Evolutionary conservation across 2,888 invertebrate species (phyloP).

Genomic region (Acrobasis repandana): DNA sequence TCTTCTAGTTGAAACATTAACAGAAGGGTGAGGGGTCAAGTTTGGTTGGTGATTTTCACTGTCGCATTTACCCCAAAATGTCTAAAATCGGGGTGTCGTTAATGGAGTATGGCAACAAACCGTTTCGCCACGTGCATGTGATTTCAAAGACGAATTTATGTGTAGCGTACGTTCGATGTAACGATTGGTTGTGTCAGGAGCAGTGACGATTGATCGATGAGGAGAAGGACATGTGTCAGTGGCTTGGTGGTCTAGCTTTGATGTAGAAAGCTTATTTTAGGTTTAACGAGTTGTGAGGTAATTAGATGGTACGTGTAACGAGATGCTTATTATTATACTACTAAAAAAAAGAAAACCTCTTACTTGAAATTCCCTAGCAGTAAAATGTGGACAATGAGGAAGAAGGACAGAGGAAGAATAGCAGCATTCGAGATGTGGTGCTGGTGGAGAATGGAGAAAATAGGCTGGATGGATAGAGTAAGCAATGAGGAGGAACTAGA

Average conservation of each 20-base stretch:
- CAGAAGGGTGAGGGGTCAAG: slow-evolving; percentile 28
- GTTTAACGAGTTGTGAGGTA: background rate
- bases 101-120: slow-evolving; percentile 60
- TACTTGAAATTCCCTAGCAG: too few relatives aligned
- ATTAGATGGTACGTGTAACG: background rate
- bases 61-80: slow-evolving; percentile 61
- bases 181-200: background rate
- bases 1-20: background rate
- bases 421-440: too few relatives aligned
- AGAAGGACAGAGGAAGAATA: too few relatives aligned
- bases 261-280: background rate
- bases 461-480: too few relatives aligned
- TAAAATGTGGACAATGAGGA: too few relatives aligned
- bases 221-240: background rate
- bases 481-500: too few relatives aligned
- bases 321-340: too few relatives aligned
- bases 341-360: too few relatives aligned
- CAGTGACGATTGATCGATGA: background rate
- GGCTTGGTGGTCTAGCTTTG: slow-evolving; percentile 2
- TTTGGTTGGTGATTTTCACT: slow-evolving; percentile 36
- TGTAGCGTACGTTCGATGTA: slow-evolving; percentile 4
- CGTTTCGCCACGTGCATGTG: slow-evolving; percentile 57
- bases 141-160: slow-evolving; percentile 42
- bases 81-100: slow-evolving; percentile 48
- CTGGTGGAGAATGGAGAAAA: too few relatives aligned